phyloP scores from a whole-genome alignment of 1,140 invertebrate genomes.

The Papilio polytes region DNA sequence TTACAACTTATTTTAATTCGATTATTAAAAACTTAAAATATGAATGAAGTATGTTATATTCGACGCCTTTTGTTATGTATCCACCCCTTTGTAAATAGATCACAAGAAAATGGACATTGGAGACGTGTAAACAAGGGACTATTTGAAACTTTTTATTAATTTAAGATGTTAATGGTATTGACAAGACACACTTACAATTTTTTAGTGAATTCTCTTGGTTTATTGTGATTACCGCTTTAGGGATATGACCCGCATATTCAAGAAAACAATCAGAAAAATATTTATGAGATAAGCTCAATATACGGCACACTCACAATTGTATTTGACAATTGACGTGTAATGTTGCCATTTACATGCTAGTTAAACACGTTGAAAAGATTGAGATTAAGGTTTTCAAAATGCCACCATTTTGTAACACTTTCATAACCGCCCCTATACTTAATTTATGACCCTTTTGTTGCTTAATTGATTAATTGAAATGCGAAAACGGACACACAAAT shows the following conservation, averaged over 20 bases:
- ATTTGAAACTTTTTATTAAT: slow-evolving; percentile 48
- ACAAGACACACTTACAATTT: slow-evolving; percentile 64
- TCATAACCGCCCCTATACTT: neutral
- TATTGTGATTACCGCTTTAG: slow-evolving; percentile 32
- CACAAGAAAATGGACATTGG: slow-evolving; percentile 57
- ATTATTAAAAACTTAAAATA: neutral
- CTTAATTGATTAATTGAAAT: neutral
- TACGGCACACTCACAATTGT: slow-evolving; percentile 37
- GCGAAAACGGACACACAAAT: neutral
- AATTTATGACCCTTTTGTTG: neutral
- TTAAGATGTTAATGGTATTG: slow-evolving; percentile 30
- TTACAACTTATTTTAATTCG: neutral
- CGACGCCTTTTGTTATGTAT: slow-evolving; percentile 48
- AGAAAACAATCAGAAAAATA: slow-evolving; percentile 36
- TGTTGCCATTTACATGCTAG: neutral
- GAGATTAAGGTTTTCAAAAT: neutral
- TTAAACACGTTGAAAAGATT: neutral
- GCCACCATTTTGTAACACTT: neutral
- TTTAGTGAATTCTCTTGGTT: slow-evolving; percentile 49
- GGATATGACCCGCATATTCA: slow-evolving; percentile 34
- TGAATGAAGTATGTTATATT: slow-evolving; percentile 26
- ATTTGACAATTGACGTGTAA: slow-evolving; percentile 18
- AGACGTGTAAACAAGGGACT: slow-evolving; percentile 79
- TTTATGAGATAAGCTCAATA: slow-evolving; percentile 32
- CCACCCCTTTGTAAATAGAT: slow-evolving; percentile 80